Base-by-base conservation (phyloP, 2,113 vertebrate species). In the Parotia lawesii region DNA sequence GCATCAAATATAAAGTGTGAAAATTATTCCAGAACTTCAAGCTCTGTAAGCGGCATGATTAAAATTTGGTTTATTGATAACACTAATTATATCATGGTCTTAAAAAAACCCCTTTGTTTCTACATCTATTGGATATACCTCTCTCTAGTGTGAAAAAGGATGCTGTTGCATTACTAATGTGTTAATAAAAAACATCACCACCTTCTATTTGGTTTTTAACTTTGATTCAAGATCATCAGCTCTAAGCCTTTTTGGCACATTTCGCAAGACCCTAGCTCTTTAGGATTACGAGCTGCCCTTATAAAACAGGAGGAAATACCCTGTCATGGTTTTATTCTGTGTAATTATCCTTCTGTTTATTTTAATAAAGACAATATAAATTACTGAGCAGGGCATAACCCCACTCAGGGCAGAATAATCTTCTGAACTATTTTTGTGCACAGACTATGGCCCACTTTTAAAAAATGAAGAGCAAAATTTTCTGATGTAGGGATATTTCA, bases 261-360 rank as follows among this genome's bases (percentile, higher is more conserved):
- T 7, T 78, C 31, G 16, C 82, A 94, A 91, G 45, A 78, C 29
- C 15, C 8, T 13, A 76, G 40, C 8, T 56, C 73, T 70, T 81
- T 24, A 35, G 42, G 33, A 75, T 84, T 74, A 79, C 73, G 54
- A 94, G 84, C 60, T 94, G 57, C 70, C 70, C 44, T 78, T 35
- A 95, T 29, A 47, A 77, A 95, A 48, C 80, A 94, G 75, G 60
- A 97, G 74, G n/a, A 92, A 95, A 93, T 73, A 86, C 54, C 85
- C 47, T 87, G 35, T 44, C 24, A 89, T 33, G 78, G 12, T 67
- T 75, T 91, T 58, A 54, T 45, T 76, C 45, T 6, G 4, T 44
- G 12, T 37, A 11, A 76, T 82, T 81, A 70, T 75, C 27, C 35
- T 76, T 40, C 48, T 40, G 22, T 74, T 78, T 61, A 54, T 60